Percentiles rank a stretch among this genome's conserved stretches.
Evolutionary conservation across 35 echinoderm and acorn worm species (phyloP).

Genomic region (Hemicentrotus pulcherrimus): DNA sequence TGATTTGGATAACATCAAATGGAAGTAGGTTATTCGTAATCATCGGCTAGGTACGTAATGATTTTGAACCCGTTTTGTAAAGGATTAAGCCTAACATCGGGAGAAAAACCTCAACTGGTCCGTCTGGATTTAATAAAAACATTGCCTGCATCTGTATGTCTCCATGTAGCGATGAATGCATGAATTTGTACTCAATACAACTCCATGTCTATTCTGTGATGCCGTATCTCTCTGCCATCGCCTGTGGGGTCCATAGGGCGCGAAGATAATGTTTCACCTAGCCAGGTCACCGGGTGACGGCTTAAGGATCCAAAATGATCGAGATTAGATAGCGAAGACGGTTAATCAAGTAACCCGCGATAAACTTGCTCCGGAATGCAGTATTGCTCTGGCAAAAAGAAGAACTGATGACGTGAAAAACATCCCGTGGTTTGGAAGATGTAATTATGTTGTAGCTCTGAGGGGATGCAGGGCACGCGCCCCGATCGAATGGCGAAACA

Average conservation of each 20-base stretch:
- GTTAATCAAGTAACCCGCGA: conserved; percentile 8
- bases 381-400: neutral
- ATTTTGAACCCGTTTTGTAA: too few species aligned
- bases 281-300: neutral
- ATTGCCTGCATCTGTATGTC: neutral
- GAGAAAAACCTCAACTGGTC: too few species aligned
- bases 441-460: too few species aligned
- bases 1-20: too few species aligned
- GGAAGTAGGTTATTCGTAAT: too few species aligned
- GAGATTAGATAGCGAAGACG: conserved; percentile 19
- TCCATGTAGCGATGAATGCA: neutral
- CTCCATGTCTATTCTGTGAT: neutral
- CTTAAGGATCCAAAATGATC: conserved; percentile 2
- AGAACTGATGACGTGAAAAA: too few species aligned
- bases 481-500: too few species aligned
- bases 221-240: neutral
- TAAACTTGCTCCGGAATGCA: neutral
- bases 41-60: too few species aligned
- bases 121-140: neutral
- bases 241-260: neutral
- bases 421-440: too few species aligned
- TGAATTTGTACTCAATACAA: neutral
- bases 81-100: too few species aligned
- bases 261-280: neutral
- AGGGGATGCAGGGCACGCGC: too few species aligned